Base-by-base conservation (phyloP, 1,140 invertebrate species). In the Popillia japonica region DNA sequence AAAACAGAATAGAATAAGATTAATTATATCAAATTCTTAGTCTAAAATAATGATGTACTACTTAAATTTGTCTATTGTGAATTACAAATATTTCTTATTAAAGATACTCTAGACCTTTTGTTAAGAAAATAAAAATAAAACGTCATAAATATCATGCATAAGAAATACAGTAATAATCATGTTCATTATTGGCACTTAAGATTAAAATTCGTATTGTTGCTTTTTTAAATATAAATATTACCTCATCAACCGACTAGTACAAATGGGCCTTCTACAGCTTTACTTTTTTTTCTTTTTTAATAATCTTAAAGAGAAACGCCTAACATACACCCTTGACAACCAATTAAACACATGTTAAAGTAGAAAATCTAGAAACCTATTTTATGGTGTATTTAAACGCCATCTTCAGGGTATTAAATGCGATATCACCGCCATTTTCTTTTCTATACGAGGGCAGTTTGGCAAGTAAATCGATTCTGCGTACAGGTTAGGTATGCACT, bases 211-310 rank as follows among this genome's bases (percentile, higher is more conserved):
- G 17, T 17, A 55, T 55, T 55, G 14, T n/a, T 55, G 3, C 14
- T 55, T 55, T 55, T 17, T 1, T 17, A 17, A 55, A n/a, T 14
- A 55, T 55, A 55, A 55, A 55, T 55, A 55, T 55, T 55, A 55
- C 48, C 48, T 55, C 48, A 17, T 55, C n/a, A 55, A 55, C 48
- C 48, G 48, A 55, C 48, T 55, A 55, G 48, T 55, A 55, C 14
- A 55, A 55, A 55, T 55, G 48, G 48, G 48, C 14, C 48, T n/a
- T 55, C 48, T n/a, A 55, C 14, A n/a, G n/a, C 11, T 55, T 34
- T 34, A 34, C 4, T 4, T 4, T 34, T 34, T 34, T 34, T n/a
- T n/a, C n/a, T 34, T 2, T 34, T 34, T 55, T n/a, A 6, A 17
- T 55, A 55, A 55, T 55, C n/a, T 55, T 55, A 55, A n/a, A 55